Conservation (phyloP, 1,140 invertebrate species). For the Macrocentrus cingulum region DNA sequence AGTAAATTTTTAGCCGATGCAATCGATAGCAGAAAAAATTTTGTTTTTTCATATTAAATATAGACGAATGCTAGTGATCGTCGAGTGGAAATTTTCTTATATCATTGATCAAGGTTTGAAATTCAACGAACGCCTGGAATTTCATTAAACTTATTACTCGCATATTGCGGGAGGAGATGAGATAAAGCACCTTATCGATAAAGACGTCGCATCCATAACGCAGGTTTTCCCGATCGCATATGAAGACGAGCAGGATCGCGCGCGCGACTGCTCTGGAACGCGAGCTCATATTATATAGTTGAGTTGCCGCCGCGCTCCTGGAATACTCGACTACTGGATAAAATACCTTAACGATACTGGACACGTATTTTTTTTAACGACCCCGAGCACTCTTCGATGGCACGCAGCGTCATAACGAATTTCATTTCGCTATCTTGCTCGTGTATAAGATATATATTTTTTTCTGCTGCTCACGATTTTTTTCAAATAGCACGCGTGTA, state of each 20-base stretch:
- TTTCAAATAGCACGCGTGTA: not conserved
- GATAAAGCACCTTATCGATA: slow-evolving; percentile 33
- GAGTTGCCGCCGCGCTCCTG: not conserved
- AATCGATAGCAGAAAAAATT: too few relatives aligned
- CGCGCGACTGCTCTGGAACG: slow-evolving; percentile 23
- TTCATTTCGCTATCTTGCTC: not conserved
- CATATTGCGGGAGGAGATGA: slow-evolving; percentile 39
- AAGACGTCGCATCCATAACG: not conserved
- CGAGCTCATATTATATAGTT: slow-evolving; percentile 29
- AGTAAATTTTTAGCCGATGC: too few relatives aligned
- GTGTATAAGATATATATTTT: too few relatives aligned
- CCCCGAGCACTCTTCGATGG: not conserved
- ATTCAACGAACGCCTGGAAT: slow-evolving; percentile 44
- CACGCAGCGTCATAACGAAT: slow-evolving; percentile 2
- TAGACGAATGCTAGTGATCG: too few relatives aligned
- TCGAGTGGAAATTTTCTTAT: slow-evolving; percentile 5
- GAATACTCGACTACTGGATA: slow-evolving; percentile 16
- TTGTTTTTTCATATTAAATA: too few relatives aligned
- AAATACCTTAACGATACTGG: slow-evolving; percentile 9
- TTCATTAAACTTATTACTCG: slow-evolving; percentile 51
- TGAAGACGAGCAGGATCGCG: not conserved
- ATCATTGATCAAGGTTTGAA: slow-evolving; percentile 40
- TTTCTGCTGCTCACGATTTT: slow-evolving; percentile 7
- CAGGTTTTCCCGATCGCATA: not conserved
- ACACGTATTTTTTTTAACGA: slow-evolving; percentile 13